Evolutionary conservation across 1,140 invertebrate genomes (phyloP).

Genomic region (Lycorma delicatula): DNA sequence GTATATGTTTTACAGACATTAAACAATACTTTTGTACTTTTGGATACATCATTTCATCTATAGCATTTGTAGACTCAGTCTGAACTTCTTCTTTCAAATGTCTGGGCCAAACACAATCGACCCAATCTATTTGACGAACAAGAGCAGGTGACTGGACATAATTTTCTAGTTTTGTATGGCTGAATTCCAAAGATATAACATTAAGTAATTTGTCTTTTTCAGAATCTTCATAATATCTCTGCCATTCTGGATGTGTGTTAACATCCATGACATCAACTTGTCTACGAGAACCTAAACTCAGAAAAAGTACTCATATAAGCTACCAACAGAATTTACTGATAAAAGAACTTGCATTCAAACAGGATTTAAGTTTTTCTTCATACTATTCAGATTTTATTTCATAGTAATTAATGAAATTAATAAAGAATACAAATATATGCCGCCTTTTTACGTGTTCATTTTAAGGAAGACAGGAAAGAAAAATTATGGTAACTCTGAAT

Average conservation of each 20-base stretch:
- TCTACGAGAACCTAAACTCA: slow-evolving; percentile 59
- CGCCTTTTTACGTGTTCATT: too few species aligned
- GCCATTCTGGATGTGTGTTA: slow-evolving; percentile 88
- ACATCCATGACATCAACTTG: slow-evolving; percentile 96
- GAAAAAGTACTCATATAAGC: neutral
- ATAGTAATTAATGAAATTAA: too few species aligned
- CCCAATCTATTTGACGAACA: slow-evolving; percentile 94
- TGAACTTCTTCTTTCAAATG: slow-evolving; percentile 88
- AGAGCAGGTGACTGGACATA: slow-evolving; percentile 86
- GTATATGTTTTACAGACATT: slow-evolving; percentile 95
- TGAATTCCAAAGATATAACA: slow-evolving; percentile 94
- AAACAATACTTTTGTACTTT: slow-evolving; percentile 96
- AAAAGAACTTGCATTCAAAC: too few species aligned
- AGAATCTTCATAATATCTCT: slow-evolving; percentile 75
- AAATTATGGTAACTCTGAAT: too few species aligned
- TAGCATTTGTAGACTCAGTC: slow-evolving; percentile 80
- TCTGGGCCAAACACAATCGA: slow-evolving; percentile 92
- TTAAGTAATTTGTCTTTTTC: slow-evolving; percentile 84
- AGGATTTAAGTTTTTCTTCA: too few species aligned
- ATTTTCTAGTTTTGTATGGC: slow-evolving; percentile 88
- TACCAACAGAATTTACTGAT: too few species aligned
- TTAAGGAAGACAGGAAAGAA: too few species aligned
- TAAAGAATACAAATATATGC: too few species aligned
- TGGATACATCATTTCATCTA: slow-evolving; percentile 97
- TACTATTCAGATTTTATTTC: too few species aligned